Evolutionary conservation across 2,888 invertebrate genomes (phyloP).

Genomic region (Callimorpha dominula): DNA sequence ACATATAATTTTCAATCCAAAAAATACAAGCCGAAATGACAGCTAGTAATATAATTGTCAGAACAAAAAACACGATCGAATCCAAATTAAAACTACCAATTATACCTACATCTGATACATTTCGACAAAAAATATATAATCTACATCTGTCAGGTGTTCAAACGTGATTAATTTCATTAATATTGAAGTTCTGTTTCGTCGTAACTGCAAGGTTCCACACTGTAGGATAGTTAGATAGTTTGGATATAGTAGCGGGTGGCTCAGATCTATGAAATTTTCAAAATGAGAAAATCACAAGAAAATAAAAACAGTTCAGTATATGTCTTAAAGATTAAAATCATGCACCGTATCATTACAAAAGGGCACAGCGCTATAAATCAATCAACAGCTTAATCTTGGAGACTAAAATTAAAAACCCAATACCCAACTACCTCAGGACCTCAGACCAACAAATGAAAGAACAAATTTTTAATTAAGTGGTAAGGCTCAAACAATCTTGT

Average conservation of each 20-base stretch:
- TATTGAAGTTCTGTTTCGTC: not conserved
- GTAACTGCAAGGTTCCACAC: not conserved
- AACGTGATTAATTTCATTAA: slow-evolving; percentile 1
- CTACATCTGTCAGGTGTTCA: slow-evolving; percentile 32
- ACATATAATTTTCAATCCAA: not conserved
- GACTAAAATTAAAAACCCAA: no score
- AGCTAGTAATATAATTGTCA: slow-evolving; percentile 41
- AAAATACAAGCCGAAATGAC: not conserved
- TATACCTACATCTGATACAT: slow-evolving; percentile 30
- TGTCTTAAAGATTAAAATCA: no score
- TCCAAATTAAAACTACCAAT: slow-evolving; percentile 37
- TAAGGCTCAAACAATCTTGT: no score
- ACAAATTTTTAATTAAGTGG: no score
- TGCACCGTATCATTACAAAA: no score
- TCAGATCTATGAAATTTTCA: not conserved
- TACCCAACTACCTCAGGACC: no score
- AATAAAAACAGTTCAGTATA: no score
- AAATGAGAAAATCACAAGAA: not conserved
- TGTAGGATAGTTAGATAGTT: not conserved
- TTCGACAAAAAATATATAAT: slow-evolving; percentile 34
- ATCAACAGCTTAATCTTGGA: no score
- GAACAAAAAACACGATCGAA: slow-evolving; percentile 23
- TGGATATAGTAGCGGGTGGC: not conserved
- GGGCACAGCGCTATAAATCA: no score
- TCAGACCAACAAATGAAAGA: no score